Evolutionary conservation across 2,113 vertebrate genomes (phyloP).

Genomic region (Genyomyrus donnyi): DNA sequence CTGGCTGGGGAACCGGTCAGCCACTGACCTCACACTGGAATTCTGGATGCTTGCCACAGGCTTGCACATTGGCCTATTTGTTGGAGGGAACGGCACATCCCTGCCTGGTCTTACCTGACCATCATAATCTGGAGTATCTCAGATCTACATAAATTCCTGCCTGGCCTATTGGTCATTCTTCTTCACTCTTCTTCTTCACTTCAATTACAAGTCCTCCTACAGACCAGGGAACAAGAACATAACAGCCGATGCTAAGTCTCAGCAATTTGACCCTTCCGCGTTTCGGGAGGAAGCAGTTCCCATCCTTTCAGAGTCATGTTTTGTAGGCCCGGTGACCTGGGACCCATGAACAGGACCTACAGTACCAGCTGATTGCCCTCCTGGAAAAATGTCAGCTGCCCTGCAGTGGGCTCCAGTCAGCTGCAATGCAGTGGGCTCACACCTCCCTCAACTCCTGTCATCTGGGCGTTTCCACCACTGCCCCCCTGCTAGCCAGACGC

Average conservation of each 20-base stretch:
- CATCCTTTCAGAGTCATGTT: not conserved
- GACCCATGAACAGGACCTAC: not conserved
- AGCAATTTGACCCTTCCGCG: not conserved
- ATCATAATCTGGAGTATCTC: not conserved
- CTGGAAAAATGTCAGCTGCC: not conserved
- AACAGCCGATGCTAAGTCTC: not conserved
- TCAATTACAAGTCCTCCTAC: not conserved
- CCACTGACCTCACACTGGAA: not conserved
- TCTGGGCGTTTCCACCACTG: not conserved
- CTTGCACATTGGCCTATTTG: not conserved
- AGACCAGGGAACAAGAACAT: not conserved
- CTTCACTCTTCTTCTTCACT: not conserved
- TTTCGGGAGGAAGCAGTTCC: not conserved
- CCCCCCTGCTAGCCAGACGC: not conserved
- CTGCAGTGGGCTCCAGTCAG: no score
- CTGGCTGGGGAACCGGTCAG: no score
- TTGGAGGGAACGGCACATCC: not conserved
- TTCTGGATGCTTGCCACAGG: not conserved
- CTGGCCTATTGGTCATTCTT: not conserved
- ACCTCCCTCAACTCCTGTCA: not conserved
- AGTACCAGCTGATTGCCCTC: not conserved
- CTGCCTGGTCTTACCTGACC: not conserved
- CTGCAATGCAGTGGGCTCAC: not conserved
- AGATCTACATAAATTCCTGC: not conserved
- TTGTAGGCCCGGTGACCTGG: not conserved